Conservation (phyloP, 2,797 vertebrate genomes). For the Clarias platycephalus region DNA sequence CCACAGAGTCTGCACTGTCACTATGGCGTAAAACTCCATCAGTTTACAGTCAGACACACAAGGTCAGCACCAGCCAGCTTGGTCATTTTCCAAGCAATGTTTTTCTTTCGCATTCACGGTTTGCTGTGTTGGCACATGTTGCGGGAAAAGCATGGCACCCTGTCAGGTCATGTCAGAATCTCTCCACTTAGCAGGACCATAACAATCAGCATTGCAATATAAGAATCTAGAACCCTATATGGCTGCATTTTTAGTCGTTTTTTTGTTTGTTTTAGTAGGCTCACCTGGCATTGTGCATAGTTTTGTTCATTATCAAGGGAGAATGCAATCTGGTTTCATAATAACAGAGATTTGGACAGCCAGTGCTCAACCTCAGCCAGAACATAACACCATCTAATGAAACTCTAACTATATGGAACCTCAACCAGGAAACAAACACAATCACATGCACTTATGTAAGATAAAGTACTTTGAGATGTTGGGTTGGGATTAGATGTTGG, state of each 20-base stretch:
- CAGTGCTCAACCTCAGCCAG: neutral
- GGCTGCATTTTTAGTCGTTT: neutral
- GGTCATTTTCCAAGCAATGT: constrained; percentile 4
- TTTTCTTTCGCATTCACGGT: neutral
- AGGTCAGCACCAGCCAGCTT: constrained; percentile 21
- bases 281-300: neutral
- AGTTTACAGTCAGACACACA: constrained; percentile 20
- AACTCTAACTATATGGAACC: neutral
- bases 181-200: neutral
- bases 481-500: neutral
- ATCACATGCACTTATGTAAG: neutral
- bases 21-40: constrained; percentile 17
- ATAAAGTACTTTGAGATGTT: neutral
- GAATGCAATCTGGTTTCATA: constrained; percentile 10
- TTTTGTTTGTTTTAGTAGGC: neutral
- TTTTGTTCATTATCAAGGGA: neutral
- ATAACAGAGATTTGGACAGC: neutral
- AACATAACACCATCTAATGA: neutral
- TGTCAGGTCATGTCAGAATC: neutral
- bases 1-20: neutral
- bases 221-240: neutral
- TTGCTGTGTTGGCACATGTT: neutral
- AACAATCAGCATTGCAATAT: neutral
- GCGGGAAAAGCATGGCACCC: neutral
- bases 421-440: neutral